Evolutionary conservation across 2,113 vertebrate species (phyloP).

Genomic region (Grammomys surdaster): DNA sequence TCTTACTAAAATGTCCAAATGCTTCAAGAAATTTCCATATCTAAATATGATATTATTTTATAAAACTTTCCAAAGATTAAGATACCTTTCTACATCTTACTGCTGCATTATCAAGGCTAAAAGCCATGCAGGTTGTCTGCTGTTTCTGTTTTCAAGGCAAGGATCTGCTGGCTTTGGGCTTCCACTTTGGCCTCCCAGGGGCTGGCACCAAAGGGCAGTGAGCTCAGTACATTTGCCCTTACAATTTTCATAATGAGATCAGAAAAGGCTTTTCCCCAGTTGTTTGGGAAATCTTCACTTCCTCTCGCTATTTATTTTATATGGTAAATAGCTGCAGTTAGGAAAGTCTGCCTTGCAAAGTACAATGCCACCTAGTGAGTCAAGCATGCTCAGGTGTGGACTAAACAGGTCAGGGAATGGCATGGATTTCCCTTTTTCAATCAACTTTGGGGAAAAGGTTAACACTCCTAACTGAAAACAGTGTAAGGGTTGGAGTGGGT

Average conservation of each 20-base stretch:
- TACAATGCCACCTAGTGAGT: not conserved
- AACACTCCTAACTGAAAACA: not conserved
- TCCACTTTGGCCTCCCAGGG: no score
- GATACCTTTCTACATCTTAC: not conserved
- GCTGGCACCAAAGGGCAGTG: not conserved
- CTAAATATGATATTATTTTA: not conserved
- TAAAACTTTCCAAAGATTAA: not conserved
- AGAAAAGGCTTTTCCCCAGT: not conserved
- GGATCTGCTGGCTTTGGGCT: not conserved
- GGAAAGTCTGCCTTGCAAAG: not conserved
- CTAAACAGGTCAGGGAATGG: not conserved
- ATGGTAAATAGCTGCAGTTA: not conserved
- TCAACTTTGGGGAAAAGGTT: not conserved
- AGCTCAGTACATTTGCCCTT: not conserved
- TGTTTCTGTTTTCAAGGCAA: not conserved
- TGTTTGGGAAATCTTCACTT: conserved; percentile 41
- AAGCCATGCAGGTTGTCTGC: not conserved
- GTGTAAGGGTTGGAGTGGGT: not conserved
- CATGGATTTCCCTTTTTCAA: not conserved
- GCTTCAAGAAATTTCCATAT: not conserved
- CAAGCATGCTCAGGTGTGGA: not conserved
- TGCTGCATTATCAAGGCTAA: not conserved
- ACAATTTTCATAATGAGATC: not conserved
- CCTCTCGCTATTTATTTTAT: conserved; percentile 18
- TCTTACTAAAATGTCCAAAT: not conserved